Conservation (phyloP, 2,113 vertebrate species). For the Balaenoptera acutorostrata region DNA sequence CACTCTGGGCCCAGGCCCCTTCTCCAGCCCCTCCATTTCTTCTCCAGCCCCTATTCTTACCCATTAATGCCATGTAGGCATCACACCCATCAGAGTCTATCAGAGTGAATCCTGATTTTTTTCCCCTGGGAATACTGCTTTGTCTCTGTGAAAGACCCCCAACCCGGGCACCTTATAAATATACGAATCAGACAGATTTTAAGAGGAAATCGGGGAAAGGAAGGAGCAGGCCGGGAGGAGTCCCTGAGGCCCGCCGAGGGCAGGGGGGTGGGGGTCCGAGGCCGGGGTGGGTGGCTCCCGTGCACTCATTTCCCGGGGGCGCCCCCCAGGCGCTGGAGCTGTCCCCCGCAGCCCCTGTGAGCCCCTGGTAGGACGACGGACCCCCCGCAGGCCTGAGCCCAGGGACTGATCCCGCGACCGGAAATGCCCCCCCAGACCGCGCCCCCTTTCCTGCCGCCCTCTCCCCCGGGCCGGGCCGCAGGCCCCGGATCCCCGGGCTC, state of each 20-base stretch:
- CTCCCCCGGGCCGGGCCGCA: constrained; percentile 5
- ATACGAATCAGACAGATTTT: not conserved
- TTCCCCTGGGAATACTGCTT: not conserved
- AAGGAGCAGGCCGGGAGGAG: not conserved
- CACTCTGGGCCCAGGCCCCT: not conserved
- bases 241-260: not conserved
- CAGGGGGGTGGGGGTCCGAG: not conserved
- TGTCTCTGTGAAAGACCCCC: constrained; percentile 10
- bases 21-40: not conserved
- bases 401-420: not conserved
- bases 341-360: not conserved
- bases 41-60: not conserved
- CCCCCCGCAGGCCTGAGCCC: not conserved
- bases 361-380: not conserved
- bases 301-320: not conserved
- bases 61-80: not conserved
- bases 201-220: not conserved
- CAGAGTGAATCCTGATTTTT: not conserved
- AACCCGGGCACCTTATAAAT: not conserved
- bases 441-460: constrained; percentile 65
- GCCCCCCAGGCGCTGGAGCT: not conserved
- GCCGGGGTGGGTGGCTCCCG: not conserved
- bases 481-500: constrained; percentile 82
- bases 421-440: constrained; percentile 53
- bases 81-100: not conserved